A percentile compares a stretch with the other conserved stretches of the same genome.
phyloP scores from a whole-genome alignment of 2,797 vertebrate genomes.

The Enteromius fasciolatus region DNA sequence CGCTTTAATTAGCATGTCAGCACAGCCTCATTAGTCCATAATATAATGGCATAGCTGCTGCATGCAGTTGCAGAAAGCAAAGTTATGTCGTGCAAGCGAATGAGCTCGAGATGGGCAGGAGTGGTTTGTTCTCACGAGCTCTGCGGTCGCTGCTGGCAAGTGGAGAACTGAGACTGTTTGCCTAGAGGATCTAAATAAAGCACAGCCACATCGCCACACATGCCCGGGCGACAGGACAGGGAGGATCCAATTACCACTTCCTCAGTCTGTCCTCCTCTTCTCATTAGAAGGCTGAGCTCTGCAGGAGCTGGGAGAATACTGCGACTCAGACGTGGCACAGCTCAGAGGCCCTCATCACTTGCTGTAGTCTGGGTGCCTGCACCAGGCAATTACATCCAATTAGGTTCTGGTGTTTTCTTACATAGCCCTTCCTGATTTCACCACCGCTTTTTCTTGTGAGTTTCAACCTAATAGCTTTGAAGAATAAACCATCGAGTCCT shows the following conservation, averaged over 20 bases:
- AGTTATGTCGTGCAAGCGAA: conserved; percentile 3
- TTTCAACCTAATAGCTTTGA: not conserved
- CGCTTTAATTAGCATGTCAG: conserved; percentile 26
- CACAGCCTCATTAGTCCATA: conserved; percentile 24
- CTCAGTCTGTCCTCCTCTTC: conserved; percentile 43
- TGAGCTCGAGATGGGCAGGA: conserved; percentile 7
- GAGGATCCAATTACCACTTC: conserved; percentile 54
- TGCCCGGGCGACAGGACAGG: conserved; percentile 42
- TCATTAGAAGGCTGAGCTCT: conserved; percentile 52
- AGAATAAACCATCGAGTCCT: not conserved
- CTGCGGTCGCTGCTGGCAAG: conserved; percentile 30
- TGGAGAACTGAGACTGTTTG: conserved; percentile 42
- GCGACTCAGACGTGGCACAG: conserved; percentile 23
- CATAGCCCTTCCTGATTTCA: not conserved
- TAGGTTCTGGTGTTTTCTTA: conserved; percentile 32
- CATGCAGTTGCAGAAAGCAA: conserved; percentile 1
- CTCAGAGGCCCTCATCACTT: conserved; percentile 32
- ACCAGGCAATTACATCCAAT: conserved; percentile 43
- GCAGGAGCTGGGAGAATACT: conserved; percentile 21
- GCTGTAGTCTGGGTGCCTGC: conserved; percentile 4
- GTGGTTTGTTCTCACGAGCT: conserved; percentile 30
- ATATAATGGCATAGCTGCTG: not conserved
- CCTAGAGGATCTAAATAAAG: conserved; percentile 55
- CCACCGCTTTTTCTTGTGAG: not conserved
- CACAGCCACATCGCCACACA: conserved; percentile 47